phyloP scores from a whole-genome alignment of 2,113 vertebrate species.

The Chaetodon auriga region DNA sequence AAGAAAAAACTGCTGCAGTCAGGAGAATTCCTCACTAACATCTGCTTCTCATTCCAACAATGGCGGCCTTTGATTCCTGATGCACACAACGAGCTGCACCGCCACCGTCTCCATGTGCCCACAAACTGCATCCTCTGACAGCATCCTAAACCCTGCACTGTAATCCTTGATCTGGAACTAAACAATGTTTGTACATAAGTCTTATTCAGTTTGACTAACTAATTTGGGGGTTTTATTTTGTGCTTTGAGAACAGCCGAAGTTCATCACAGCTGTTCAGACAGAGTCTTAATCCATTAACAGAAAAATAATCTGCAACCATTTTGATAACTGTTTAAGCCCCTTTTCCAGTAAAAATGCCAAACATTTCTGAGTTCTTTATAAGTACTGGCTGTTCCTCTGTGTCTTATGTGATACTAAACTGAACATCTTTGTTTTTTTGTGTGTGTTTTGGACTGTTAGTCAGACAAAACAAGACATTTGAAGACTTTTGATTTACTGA shows the following conservation, averaged over 20 bases:
- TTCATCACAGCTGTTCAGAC: neutral
- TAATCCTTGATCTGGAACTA: constrained; percentile 2
- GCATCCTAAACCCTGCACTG: constrained; percentile 18
- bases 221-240: neutral
- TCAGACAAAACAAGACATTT: too few species aligned
- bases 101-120: constrained; percentile 36
- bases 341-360: neutral
- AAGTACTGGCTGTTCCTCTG: neutral
- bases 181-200: neutral
- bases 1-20: constrained; percentile 86
- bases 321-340: neutral
- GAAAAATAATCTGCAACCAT: neutral
- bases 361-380: neutral
- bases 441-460: neutral
- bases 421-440: neutral
- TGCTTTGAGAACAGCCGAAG: too few species aligned
- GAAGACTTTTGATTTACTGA: too few species aligned
- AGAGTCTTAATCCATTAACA: neutral
- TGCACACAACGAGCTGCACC: constrained; percentile 50
- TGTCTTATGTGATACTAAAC: neutral
- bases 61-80: constrained; percentile 84
- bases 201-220: neutral
- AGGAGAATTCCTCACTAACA: constrained; percentile 89
- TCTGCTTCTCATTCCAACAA: constrained; percentile 95
- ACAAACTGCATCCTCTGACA: constrained; percentile 40